Evolutionary conservation across 53 echinoderm and acorn worm species (phyloP), one percentile per base, ranked within the genome.

Genomic region (Patiria pectinifera): DNA sequence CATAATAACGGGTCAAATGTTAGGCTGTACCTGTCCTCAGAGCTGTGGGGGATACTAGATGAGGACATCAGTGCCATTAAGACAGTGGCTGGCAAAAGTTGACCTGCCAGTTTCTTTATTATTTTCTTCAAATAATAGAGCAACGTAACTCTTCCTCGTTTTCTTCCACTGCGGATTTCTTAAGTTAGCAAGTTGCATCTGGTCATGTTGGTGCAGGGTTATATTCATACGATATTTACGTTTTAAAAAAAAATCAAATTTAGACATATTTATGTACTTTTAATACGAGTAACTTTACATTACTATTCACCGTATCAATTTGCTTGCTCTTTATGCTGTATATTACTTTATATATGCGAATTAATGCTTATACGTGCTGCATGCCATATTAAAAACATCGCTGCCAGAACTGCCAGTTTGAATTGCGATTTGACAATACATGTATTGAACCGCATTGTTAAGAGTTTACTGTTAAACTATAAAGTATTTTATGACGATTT

Each of bases 31-130:
- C 90, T 90, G 24, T 90, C 90, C 82, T 69, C 90, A 23, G 90
- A 90, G 45, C 82, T 90, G 26, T 90, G 90, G 90, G 90, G 82
- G 46, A 90, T 90, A 45, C 24, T 90, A 12, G 90, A 90, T 69
- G 90, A 90, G 66, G 90, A 90, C 22, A 90, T 90, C 1, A 48
- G 60, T 69, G 23, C 80, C 1, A 62, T 90, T 15, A 90, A 90
- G 82, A 88, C 77, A 43, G 78, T 88, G 13, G 88, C 88, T 11
- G 62, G 78, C 23, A 88, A 88, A 22, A 88, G 61, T 35, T 88
- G 45, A 88, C 24, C 24, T 35, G 45, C 63, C 63, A 84, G n/a
- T 82, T 82, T n/a, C 60, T 4, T 0, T 2, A 59, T 82, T 19
- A 6, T 59, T 22, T 22, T 24, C 12, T n/a, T 21, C 16, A 72